Conservation (phyloP, 1,140 invertebrate genomes). For the Apis cerana region DNA sequence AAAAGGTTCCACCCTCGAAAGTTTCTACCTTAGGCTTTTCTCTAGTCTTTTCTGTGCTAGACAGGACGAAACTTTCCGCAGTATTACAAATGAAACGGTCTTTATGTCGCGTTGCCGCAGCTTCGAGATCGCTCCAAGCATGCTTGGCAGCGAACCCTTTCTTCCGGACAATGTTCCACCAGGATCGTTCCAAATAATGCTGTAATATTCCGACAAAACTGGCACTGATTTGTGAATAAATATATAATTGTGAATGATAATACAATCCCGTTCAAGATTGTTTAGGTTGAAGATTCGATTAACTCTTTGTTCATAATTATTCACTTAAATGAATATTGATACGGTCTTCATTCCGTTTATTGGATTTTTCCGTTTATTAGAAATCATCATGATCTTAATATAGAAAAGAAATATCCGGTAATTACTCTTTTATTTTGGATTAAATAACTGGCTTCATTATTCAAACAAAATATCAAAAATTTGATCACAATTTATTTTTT, state of each 20-base stretch:
- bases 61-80: constrained; percentile 48
- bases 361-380: not conserved
- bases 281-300: constrained; percentile 2
- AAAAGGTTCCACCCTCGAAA: constrained; percentile 18
- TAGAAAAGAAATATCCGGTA: not conserved
- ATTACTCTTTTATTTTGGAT: not conserved
- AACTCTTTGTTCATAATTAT: not conserved
- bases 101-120: constrained; percentile 48
- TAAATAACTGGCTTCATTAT: not conserved
- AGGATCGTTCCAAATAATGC: constrained; percentile 28
- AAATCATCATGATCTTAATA: too few relatives aligned
- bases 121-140: constrained; percentile 46
- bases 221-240: constrained; percentile 16
- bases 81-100: constrained; percentile 46
- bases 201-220: constrained; percentile 13
- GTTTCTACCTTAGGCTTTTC: constrained; percentile 9
- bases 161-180: constrained; percentile 15
- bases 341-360: not conserved
- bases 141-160: constrained; percentile 47
- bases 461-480: not conserved
- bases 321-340: not conserved
- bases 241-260: not conserved
- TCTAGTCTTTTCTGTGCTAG: constrained; percentile 19
- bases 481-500: not conserved
- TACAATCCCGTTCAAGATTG: not conserved